Evolutionary conservation across 1,140 invertebrate species (phyloP).

Genomic region (Ostrea denselamellosa): DNA sequence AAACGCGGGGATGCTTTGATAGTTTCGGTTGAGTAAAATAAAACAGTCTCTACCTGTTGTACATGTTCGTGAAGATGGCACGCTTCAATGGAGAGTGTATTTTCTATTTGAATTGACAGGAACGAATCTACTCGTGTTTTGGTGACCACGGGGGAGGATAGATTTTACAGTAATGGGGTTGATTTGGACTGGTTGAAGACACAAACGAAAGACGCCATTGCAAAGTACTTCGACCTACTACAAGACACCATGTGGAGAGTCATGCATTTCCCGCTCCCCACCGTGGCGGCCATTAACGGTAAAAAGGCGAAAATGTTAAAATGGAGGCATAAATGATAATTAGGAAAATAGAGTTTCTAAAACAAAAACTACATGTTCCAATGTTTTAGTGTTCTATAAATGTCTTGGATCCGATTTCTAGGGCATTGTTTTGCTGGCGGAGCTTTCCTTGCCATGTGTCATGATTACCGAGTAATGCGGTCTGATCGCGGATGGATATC

Average conservation of each 20-base stretch:
- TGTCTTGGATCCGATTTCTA: conserved; percentile 32
- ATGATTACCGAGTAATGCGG: conserved; percentile 66
- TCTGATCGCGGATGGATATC: conserved; percentile 65
- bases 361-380: background rate
- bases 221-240: background rate
- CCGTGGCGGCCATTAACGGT: conserved; percentile 67
- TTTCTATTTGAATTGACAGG: conserved; percentile 44
- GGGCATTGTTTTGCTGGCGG: conserved; percentile 66
- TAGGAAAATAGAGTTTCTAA: background rate
- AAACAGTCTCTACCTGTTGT: too few species aligned
- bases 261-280: conserved; percentile 63
- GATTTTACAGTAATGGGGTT: conserved; percentile 67
- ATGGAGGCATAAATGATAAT: background rate
- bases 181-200: conserved; percentile 57
- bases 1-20: background rate
- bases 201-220: background rate
- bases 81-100: too few species aligned
- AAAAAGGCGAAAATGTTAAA: background rate
- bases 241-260: conserved; percentile 52
- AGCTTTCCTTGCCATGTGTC: conserved; percentile 58
- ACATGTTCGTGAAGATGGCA: background rate
- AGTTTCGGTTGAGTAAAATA: too few species aligned
- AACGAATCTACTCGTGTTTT: conserved; percentile 55
- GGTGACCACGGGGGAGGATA: conserved; percentile 64
- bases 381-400: background rate